A percentile compares a stretch with the other conserved stretches of the same genome.
Conservation (phyloP, 2,113 vertebrate genomes). For the Hucho hucho region DNA sequence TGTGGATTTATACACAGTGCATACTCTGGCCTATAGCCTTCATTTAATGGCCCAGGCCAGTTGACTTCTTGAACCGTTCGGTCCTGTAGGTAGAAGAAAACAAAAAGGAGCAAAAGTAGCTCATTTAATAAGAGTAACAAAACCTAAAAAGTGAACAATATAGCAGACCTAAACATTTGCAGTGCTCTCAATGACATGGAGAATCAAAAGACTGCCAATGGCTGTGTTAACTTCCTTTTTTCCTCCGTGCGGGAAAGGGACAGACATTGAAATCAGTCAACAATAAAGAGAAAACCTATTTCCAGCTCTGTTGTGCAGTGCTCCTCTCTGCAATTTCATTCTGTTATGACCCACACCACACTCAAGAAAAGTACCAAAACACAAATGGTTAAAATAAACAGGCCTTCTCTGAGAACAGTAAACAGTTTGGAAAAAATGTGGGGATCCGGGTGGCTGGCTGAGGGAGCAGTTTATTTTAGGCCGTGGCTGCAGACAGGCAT, state of each 20-base stretch:
- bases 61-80: conserved; percentile 91
- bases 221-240: conserved; percentile 50
- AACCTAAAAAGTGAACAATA: conserved; percentile 47
- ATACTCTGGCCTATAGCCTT: conserved; percentile 91
- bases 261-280: conserved; percentile 57
- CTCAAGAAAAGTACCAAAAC: conserved; percentile 23
- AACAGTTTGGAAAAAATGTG: conserved; percentile 64
- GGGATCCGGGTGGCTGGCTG: conserved; percentile 56
- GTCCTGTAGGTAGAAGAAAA: conserved; percentile 87
- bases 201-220: conserved; percentile 8
- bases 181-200: conserved; percentile 27
- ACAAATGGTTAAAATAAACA: conserved; percentile 72
- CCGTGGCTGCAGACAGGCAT: conserved; percentile 47
- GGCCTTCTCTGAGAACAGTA: conserved; percentile 55
- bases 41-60: conserved; percentile 89
- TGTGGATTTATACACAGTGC: conserved; percentile 41
- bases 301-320: conserved; percentile 58
- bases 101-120: conserved; percentile 86
- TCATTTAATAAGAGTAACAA: conserved; percentile 84
- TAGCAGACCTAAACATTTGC: conserved; percentile 23
- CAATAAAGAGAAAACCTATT: conserved; percentile 57
- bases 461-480: conserved; percentile 61
- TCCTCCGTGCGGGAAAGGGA: conserved; percentile 60
- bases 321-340: conserved; percentile 59
- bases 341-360: conserved; percentile 62